A percentile compares a stretch with the other conserved stretches of the same genome.
These are phyloP conservation scores for Polypedilum pembai DNA, from an alignment of 1,140 invertebrate genomes.

Conservation along the genomic window DNA sequence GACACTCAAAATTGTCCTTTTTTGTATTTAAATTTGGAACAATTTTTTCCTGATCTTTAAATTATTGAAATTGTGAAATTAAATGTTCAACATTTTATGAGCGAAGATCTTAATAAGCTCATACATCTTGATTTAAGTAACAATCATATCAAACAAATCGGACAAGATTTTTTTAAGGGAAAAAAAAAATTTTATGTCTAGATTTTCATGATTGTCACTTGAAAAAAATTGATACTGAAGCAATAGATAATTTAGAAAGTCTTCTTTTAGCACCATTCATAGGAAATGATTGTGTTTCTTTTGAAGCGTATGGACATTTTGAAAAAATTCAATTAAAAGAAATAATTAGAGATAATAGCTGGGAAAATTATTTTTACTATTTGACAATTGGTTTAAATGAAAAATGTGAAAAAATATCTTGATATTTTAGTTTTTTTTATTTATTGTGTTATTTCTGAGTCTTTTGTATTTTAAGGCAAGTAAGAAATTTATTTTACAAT, in stretches of 20 bases:
- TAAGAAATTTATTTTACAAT: too few species aligned
- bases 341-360: too few species aligned
- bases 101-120: neutral
- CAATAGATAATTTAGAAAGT: neutral
- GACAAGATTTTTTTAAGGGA: neutral
- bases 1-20: neutral
- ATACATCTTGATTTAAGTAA: neutral
- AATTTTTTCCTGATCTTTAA: neutral
- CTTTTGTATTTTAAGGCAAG: too few species aligned
- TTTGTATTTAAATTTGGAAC: neutral
- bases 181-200: neutral
- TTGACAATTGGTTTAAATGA: too few species aligned
- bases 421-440: too few species aligned
- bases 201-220: neutral
- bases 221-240: neutral
- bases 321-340: too few species aligned
- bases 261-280: neutral
- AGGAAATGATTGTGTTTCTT: neutral
- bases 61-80: neutral
- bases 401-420: too few species aligned
- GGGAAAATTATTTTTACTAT: too few species aligned
- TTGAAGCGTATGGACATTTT: too few species aligned
- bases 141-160: neutral
- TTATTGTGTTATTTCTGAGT: too few species aligned
- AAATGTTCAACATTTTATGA: neutral